phyloP scores from a whole-genome alignment of 2,797 vertebrate genomes.

The Paramormyrops hopkinsi region DNA sequence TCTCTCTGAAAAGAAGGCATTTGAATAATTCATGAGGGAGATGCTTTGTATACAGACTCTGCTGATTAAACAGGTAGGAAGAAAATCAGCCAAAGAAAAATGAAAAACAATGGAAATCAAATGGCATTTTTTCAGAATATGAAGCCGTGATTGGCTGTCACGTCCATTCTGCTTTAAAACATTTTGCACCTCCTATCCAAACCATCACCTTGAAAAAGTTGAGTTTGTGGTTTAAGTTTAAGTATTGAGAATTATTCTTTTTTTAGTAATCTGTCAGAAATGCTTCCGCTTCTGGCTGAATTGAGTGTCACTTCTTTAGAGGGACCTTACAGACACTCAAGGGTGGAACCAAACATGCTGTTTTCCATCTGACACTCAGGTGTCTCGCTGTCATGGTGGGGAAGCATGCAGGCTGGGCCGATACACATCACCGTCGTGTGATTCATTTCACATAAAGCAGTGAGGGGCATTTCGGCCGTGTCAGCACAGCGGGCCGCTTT shows the following conservation, averaged over 20 bases:
- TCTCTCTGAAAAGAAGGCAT: constrained; percentile 49
- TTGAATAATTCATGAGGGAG: constrained; percentile 61
- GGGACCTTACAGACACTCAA: not conserved
- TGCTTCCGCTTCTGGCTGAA: not conserved
- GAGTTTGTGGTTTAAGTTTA: not conserved
- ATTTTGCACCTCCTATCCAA: not conserved
- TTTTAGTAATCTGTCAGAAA: not conserved
- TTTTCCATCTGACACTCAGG: not conserved
- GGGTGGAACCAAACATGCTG: not conserved
- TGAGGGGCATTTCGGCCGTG: not conserved
- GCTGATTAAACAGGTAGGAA: constrained; percentile 16
- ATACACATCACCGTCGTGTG: not conserved
- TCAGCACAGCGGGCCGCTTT: not conserved
- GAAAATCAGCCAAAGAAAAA: constrained; percentile 37
- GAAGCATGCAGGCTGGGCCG: not conserved
- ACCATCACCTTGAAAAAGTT: not conserved
- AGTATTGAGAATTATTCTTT: not conserved
- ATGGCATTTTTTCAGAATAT: not conserved
- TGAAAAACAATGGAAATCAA: constrained; percentile 16
- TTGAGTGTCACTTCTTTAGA: not conserved
- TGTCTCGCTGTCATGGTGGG: not conserved
- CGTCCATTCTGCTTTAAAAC: not conserved
- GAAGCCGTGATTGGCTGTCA: not conserved
- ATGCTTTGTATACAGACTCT: constrained; percentile 31
- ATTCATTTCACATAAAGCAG: not conserved